A percentile compares a stretch with the other conserved stretches of the same genome.
phyloP scores from a whole-genome alignment of 1,140 invertebrate genomes.

The Tetramorium parvispinum region DNA sequence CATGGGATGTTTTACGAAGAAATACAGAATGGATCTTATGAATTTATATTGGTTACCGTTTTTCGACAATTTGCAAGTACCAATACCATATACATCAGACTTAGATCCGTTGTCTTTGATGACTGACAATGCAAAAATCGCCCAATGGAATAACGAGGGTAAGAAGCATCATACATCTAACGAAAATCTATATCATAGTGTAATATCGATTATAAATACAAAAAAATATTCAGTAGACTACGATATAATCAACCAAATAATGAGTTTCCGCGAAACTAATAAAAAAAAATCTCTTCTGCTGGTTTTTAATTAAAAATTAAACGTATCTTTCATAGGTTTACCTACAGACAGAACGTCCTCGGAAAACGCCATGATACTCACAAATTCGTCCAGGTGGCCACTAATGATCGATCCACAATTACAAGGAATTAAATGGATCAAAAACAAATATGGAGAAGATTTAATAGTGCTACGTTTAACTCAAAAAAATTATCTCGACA shows the following conservation, averaged over 20 bases:
- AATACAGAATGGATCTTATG: slow-evolving; percentile 93
- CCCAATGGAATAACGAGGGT: slow-evolving; percentile 97
- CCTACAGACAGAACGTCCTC: slow-evolving; percentile 97
- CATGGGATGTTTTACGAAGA: slow-evolving; percentile 96
- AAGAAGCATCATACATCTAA: not conserved
- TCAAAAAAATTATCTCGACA: slow-evolving; percentile 93
- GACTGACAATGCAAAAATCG: slow-evolving; percentile 96
- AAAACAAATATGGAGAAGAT: slow-evolving; percentile 91
- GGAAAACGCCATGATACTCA: slow-evolving; percentile 97
- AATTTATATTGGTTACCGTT: slow-evolving; percentile 93
- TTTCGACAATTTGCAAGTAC: slow-evolving; percentile 87
- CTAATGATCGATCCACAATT: slow-evolving; percentile 97
- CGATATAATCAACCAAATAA: not conserved
- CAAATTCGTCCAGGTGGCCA: slow-evolving; percentile 96
- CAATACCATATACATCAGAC: slow-evolving; percentile 92
- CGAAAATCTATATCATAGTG: not conserved
- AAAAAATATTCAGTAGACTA: not conserved
- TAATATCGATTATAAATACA: not conserved
- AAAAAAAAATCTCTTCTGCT: not conserved
- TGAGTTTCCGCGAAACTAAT: not conserved
- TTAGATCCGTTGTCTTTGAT: slow-evolving; percentile 93
- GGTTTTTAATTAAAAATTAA: slow-evolving; percentile 3
- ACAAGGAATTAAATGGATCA: slow-evolving; percentile 99
- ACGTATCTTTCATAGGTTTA: slow-evolving; percentile 86
- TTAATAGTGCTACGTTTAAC: slow-evolving; percentile 92